phyloP scores from a whole-genome alignment of 2,113 vertebrate species.

The Grantiella picta region DNA sequence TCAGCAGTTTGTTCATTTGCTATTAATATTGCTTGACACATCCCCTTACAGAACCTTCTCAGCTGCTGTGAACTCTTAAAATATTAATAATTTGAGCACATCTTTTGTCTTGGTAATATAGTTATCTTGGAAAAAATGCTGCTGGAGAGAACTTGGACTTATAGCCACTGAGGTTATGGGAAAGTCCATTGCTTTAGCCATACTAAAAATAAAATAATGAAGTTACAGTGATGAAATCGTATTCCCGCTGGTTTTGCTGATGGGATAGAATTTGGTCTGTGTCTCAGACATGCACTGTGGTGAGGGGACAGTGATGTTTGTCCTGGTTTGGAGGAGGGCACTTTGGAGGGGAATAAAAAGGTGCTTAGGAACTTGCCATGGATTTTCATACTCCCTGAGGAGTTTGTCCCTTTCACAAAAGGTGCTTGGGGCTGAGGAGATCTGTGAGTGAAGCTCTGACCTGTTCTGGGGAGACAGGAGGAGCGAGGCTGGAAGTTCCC shows the following conservation, averaged over 20 bases:
- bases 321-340: background rate
- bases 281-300: background rate
- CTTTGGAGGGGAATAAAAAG: no score
- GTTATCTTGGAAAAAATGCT: background rate
- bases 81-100: background rate
- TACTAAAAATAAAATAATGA: background rate
- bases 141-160: background rate
- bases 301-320: background rate
- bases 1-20: background rate
- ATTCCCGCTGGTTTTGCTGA: background rate
- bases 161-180: background rate
- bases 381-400: background rate
- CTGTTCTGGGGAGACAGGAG: background rate
- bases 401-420: background rate
- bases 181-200: background rate
- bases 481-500: background rate
- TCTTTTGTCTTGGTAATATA: background rate
- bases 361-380: rapidly evolving
- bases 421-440: background rate
- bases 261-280: background rate
- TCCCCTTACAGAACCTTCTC: background rate
- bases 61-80: background rate
- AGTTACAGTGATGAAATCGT: background rate
- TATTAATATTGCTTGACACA: background rate
- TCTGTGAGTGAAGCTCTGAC: background rate